Conservation (phyloP, 2,888 invertebrate species). For the Trichopria drosophilae region DNA sequence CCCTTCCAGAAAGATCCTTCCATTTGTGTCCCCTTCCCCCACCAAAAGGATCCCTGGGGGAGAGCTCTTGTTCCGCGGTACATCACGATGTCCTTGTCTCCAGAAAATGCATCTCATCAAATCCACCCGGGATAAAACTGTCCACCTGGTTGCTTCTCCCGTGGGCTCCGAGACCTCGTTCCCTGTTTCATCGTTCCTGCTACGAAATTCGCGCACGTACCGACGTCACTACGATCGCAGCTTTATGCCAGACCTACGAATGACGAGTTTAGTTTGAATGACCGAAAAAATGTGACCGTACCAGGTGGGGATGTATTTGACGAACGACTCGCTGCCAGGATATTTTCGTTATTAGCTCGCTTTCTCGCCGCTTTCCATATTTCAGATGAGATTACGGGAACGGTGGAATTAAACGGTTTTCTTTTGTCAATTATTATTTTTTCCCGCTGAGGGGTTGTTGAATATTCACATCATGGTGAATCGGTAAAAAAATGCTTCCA, state of each 20-base stretch:
- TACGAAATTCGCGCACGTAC: constrained; percentile 41
- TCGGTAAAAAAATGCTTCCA: too few species aligned
- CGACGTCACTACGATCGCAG: constrained; percentile 16
- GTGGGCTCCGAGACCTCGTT: constrained; percentile 30
- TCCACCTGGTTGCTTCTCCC: constrained; percentile 42
- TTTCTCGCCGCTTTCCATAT: too few species aligned
- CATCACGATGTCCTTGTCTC: constrained; percentile 42
- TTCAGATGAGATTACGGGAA: too few species aligned
- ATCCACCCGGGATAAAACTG: constrained; percentile 33
- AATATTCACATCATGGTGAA: too few species aligned
- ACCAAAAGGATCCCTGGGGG: neutral
- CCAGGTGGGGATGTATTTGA: too few species aligned
- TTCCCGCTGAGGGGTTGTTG: too few species aligned
- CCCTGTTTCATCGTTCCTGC: constrained; percentile 17
- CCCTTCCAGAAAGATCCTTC: too few species aligned
- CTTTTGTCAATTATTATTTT: too few species aligned
- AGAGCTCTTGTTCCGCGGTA: constrained; percentile 31
- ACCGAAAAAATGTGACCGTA: constrained; percentile 26
- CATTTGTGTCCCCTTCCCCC: constrained; percentile 17
- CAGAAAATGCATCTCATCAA: constrained; percentile 49
- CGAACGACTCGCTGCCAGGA: too few species aligned
- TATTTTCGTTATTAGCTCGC: too few species aligned
- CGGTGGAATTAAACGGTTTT: too few species aligned
- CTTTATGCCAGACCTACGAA: constrained; percentile 36
- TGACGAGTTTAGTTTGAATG: constrained; percentile 35